These are phyloP conservation scores for Morpho deidamia DNA, from an alignment of 2,888 invertebrate genomes.

Conservation along the genomic window DNA sequence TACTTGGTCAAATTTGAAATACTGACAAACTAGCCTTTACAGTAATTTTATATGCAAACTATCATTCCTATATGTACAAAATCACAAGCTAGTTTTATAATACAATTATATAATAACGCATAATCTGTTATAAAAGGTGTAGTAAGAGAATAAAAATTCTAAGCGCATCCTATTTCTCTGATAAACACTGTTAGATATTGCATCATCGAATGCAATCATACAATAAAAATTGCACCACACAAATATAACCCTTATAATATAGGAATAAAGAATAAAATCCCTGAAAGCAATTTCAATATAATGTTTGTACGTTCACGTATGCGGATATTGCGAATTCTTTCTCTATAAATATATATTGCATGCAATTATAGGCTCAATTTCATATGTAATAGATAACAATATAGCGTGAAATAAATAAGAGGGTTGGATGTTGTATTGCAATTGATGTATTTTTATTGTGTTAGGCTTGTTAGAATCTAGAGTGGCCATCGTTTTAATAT, in stretches of 20 bases:
- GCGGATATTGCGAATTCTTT: slow-evolving; percentile 29
- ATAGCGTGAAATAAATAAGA: slow-evolving; percentile 17
- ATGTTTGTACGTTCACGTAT: slow-evolving; percentile 19
- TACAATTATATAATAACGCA: not conserved
- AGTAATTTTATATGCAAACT: too few relatives aligned
- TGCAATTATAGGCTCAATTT: slow-evolving; percentile 23
- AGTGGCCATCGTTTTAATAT: slow-evolving; percentile 1
- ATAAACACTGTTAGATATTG: slow-evolving; percentile 64
- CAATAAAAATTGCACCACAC: slow-evolving; percentile 2
- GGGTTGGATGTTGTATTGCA: slow-evolving; percentile 17
- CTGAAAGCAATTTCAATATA: slow-evolving; percentile 5
- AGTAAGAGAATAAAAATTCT: slow-evolving; percentile 53
- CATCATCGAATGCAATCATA: slow-evolving; percentile 40
- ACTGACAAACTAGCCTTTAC: too few relatives aligned
- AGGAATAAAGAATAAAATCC: slow-evolving; percentile 8
- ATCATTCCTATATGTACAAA: too few relatives aligned
- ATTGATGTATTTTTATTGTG: slow-evolving; percentile 28
- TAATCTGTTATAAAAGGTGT: not conserved
- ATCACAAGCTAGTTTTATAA: too few relatives aligned
- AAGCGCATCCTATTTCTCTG: slow-evolving; percentile 56
- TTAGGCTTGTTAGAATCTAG: slow-evolving; percentile 24
- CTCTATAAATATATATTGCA: slow-evolving; percentile 23
- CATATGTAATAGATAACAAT: slow-evolving; percentile 17
- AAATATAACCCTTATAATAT: not conserved
- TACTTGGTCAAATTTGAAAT: too few relatives aligned